phyloP scores from a whole-genome alignment of 2,113 vertebrate genomes.

The Cephalopterus ornatus region DNA sequence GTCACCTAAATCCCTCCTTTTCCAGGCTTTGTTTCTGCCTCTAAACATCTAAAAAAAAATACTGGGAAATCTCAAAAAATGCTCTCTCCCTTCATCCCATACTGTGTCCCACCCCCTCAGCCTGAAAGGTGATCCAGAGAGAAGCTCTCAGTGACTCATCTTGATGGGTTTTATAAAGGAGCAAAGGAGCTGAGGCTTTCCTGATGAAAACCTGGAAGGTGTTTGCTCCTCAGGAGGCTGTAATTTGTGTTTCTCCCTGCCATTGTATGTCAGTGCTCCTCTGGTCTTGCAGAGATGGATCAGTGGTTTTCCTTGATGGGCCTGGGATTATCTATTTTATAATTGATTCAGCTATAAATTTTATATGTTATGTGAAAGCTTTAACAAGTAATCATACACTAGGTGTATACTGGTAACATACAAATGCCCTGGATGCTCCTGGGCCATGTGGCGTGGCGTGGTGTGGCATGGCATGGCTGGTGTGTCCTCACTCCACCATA shows the following conservation, averaged over 20 bases:
- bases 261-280: neutral
- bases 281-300: neutral
- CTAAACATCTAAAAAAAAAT: neutral
- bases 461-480: rapidly evolving
- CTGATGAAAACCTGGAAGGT: neutral
- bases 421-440: neutral
- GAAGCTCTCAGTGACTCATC: neutral
- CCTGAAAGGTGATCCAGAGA: neutral
- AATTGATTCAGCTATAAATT: neutral
- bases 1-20: neutral
- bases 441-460: rapidly evolving
- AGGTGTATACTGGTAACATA: rapidly evolving
- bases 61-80: neutral
- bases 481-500: neutral
- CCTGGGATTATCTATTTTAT: neutral
- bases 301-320: neutral
- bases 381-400: neutral
- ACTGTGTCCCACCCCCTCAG: neutral
- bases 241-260: neutral
- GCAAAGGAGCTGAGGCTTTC: neutral
- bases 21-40: neutral
- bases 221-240: neutral
- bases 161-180: neutral
- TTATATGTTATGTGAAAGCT: neutral
- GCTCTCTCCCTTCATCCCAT: rapidly evolving